Conservation (phyloP, 2,797 vertebrate genomes). For the Anguilla megastoma region DNA sequence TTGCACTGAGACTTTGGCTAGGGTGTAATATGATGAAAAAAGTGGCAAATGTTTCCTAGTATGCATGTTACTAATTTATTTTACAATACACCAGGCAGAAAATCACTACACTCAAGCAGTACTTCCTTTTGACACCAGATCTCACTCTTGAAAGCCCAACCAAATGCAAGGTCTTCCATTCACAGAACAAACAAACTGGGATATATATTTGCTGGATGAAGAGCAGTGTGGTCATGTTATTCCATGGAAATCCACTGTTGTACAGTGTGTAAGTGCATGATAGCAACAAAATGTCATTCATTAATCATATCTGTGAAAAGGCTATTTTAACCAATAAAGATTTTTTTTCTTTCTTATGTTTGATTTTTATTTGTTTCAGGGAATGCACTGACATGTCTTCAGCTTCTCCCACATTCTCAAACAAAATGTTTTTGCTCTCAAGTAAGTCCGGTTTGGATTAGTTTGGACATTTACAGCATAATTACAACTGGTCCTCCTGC, state of each 20-base stretch:
- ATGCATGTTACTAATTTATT: constrained; percentile 97
- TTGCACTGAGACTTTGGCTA: constrained; percentile 90
- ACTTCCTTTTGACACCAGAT: constrained; percentile 49
- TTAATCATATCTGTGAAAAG: constrained; percentile 84
- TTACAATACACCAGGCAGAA: constrained; percentile 68
- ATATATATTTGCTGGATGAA: constrained; percentile 68
- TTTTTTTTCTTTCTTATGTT: constrained; percentile 79
- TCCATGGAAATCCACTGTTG: constrained; percentile 85
- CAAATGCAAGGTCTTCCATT: constrained; percentile 49
- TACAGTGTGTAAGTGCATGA: constrained; percentile 83
- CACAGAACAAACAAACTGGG: constrained; percentile 61
- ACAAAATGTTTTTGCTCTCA: constrained; percentile 31
- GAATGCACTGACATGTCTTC: background rate
- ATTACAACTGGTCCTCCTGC: background rate
- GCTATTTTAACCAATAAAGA: constrained; percentile 96
- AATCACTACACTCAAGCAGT: constrained; percentile 55
- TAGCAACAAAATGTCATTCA: constrained; percentile 71
- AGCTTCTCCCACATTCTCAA: background rate
- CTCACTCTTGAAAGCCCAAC: constrained; percentile 45
- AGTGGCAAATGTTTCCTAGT: constrained; percentile 74
- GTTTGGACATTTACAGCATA: constrained; percentile 17
- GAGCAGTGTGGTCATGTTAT: constrained; percentile 75
- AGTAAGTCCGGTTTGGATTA: constrained; percentile 25
- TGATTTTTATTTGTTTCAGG: constrained; percentile 36
- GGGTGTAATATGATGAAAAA: constrained; percentile 81